A percentile compares a stretch with the other conserved stretches of the same genome.
These are phyloP conservation scores for Adineta ricciae DNA, from an alignment of 2,888 invertebrate species.

Conservation along the genomic window DNA sequence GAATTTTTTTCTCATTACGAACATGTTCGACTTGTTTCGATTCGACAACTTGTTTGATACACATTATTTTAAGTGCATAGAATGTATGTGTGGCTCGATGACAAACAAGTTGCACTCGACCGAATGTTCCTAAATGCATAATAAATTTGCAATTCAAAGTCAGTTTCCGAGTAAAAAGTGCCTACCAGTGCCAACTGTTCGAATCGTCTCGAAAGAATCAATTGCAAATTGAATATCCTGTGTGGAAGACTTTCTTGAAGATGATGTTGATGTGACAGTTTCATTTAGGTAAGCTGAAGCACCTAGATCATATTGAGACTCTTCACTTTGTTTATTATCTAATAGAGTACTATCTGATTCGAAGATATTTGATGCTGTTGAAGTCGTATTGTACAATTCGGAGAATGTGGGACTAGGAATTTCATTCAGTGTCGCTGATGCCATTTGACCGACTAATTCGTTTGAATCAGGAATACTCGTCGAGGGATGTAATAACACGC, in stretches of 20 bases:
- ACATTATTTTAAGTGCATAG: slow-evolving; percentile 77
- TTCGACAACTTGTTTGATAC: slow-evolving; percentile 77
- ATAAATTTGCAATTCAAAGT: background rate
- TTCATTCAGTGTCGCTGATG: background rate
- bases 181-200: slow-evolving; percentile 20
- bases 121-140: slow-evolving; percentile 26
- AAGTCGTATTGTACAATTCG: background rate
- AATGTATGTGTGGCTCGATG: background rate
- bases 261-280: background rate
- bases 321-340: background rate
- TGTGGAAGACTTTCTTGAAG: background rate
- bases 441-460: background rate
- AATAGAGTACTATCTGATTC: background rate
- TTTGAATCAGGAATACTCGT: background rate
- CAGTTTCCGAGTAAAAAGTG: background rate
- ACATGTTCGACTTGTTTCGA: slow-evolving; percentile 81
- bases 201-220: slow-evolving; percentile 7
- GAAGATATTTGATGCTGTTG: background rate
- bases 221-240: background rate
- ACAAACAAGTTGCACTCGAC: slow-evolving; percentile 24
- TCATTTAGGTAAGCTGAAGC: background rate
- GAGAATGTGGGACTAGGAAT: background rate
- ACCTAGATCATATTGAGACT: background rate
- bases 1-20: slow-evolving; percentile 80
- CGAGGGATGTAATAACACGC: background rate